phyloP scores from a whole-genome alignment of 2,113 vertebrate species.

The Pseudopodoces humilis region DNA sequence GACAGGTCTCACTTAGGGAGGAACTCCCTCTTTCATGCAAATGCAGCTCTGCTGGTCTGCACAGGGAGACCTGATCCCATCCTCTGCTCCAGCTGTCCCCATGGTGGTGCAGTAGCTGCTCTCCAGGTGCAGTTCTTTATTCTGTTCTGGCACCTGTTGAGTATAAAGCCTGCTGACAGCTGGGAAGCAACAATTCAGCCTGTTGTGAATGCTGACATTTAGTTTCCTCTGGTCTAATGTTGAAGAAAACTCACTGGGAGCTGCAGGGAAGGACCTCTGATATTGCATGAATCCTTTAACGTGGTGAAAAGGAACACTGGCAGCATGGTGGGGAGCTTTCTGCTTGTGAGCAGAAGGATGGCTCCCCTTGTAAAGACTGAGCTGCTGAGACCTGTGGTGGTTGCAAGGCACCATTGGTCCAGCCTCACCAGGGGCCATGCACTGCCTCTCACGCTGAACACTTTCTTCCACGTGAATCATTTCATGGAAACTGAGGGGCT shows the following conservation, averaged over 20 bases:
- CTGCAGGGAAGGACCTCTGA: not conserved
- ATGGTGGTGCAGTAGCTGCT: not conserved
- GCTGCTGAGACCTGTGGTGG: not conserved
- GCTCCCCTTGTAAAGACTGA: not conserved
- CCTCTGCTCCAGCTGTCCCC: not conserved
- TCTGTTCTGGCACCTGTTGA: not conserved
- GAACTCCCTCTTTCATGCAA: not conserved
- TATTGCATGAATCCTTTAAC: not conserved
- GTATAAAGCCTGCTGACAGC: not conserved
- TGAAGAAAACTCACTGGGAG: not conserved
- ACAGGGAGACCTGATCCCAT: rapidly evolving
- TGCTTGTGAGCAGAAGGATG: not conserved
- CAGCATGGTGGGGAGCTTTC: not conserved
- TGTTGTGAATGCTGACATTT: not conserved
- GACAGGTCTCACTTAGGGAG: not conserved
- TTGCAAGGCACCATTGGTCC: not conserved
- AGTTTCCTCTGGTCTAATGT: not conserved
- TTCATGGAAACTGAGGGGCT: not conserved
- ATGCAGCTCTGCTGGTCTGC: not conserved
- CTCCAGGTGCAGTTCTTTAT: not conserved
- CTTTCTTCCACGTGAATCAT: not conserved
- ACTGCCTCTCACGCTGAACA: not conserved
- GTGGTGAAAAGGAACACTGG: rapidly evolving
- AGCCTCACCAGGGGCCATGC: not conserved
- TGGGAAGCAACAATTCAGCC: not conserved